Evolutionary conservation across 1,140 invertebrate genomes (phyloP), one percentile per base, ranked within the genome.

Genomic region (Zaprionus inermis): DNA sequence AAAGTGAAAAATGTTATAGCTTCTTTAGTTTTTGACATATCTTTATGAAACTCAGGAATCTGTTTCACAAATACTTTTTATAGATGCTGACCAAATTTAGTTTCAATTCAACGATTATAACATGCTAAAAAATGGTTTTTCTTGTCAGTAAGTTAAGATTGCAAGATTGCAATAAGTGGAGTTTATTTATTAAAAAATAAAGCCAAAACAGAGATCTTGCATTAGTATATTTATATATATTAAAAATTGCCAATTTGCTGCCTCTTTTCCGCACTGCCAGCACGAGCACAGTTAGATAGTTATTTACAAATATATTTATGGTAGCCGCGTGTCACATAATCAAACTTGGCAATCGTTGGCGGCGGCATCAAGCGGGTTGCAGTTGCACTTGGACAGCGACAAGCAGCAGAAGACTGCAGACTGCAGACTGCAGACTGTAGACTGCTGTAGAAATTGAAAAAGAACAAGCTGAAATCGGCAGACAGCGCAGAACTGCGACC

Each of bases 261-360:
- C 30, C 18, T 54, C 10, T 20, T 11, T 51, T n/a, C 12, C 22
- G 5, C 30, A 32, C n/a, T 32, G 22, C 16, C 10, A 32, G 46
- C n/a, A 36, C 5, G 24, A 1, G 24, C 24, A 1, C 0, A 28
- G 32, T 9, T 14, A 24, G 49, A 49, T 36, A 54, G 60, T 64
- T 71, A 38, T 36, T 54, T 46, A 55, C 57, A 51, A 69, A 69
- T 56, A 51, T 75, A 75, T 75, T 75, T 75, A 75, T 75, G 72
- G 67, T 75, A 71, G 68, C 57, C 59, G 44, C 68, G 67, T 71
- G 72, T 61, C 66, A 74, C 60, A 74, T 63, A 80, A 78, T 78
- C 75, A 80, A 74, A 80, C 71, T 70, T 78, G 60, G 66, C 75
- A 80, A 78, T 73, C 70, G 66, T 59, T 16, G 64, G 61, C 75